These are phyloP conservation scores for Aphidius gifuensis DNA, from an alignment of 1,140 invertebrate species.

Conservation along the genomic window DNA sequence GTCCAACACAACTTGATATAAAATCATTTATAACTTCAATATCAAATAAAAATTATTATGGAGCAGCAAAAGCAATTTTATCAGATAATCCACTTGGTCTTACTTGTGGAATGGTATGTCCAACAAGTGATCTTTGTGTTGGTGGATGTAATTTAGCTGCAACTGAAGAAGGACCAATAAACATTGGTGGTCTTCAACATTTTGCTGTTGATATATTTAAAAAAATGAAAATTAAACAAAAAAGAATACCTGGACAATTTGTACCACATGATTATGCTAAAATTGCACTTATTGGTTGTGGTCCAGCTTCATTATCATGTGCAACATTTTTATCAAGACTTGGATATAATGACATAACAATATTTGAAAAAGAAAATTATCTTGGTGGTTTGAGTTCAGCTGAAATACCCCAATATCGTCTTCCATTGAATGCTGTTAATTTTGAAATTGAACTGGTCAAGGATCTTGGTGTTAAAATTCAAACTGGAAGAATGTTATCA, in stretches of 20 bases:
- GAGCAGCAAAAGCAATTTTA: slow-evolving; percentile 92
- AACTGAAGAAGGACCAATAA: slow-evolving; percentile 94
- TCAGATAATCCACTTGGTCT: slow-evolving; percentile 96
- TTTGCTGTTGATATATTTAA: slow-evolving; percentile 95
- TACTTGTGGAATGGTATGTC: slow-evolving; percentile 99
- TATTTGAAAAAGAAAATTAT: slow-evolving; percentile 88
- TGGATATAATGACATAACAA: slow-evolving; percentile 87
- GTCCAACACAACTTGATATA: slow-evolving; percentile 95
- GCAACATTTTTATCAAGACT: slow-evolving; percentile 91
- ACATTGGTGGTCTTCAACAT: slow-evolving; percentile 97
- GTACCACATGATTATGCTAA: slow-evolving; percentile 66
- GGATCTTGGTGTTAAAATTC: slow-evolving; percentile 89
- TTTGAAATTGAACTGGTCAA: slow-evolving; percentile 91
- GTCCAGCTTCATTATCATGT: slow-evolving; percentile 95
- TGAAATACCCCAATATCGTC: slow-evolving; percentile 95
- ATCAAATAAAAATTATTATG: slow-evolving; percentile 98
- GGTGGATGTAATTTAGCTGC: slow-evolving; percentile 96
- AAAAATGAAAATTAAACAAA: slow-evolving; percentile 88
- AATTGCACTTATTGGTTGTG: slow-evolving; percentile 90
- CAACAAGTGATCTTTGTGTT: slow-evolving; percentile 96
- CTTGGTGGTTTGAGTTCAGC: slow-evolving; percentile 89
- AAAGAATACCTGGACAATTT: slow-evolving; percentile 64
- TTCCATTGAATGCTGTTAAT: slow-evolving; percentile 88
- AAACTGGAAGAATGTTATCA: slow-evolving; percentile 62
- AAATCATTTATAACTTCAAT: slow-evolving; percentile 97